Conservation (phyloP, 2,888 invertebrate genomes). For the Colostygia pectinataria region DNA sequence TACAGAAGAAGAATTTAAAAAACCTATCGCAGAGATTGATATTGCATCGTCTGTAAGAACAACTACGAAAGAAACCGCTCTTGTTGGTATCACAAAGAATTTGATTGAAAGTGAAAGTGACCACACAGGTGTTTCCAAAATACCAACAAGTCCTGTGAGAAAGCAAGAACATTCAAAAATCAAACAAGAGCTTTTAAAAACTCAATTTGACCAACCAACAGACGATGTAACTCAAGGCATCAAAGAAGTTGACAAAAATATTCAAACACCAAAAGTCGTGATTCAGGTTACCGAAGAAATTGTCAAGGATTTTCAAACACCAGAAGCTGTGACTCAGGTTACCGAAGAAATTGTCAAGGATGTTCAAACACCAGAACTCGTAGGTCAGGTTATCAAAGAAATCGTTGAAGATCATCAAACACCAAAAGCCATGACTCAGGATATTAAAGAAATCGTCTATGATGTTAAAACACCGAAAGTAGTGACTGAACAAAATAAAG, state of each 20-base stretch:
- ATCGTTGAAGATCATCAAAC: neutral
- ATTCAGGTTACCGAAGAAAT: neutral
- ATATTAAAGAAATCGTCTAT: neutral
- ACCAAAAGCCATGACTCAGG: neutral
- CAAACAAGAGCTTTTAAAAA: neutral
- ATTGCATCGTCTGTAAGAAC: neutral
- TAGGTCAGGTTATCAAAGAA: neutral
- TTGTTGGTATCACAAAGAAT: slow-evolving; percentile 43
- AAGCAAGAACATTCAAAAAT: slow-evolving; percentile 8
- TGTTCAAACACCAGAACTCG: neutral
- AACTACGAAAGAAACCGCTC: slow-evolving; percentile 31
- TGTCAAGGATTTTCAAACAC: neutral
- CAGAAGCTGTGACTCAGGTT: neutral
- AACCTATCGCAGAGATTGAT: slow-evolving; percentile 1
- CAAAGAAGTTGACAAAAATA: neutral
- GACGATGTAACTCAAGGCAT: neutral
- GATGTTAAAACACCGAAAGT: neutral
- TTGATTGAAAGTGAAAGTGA: slow-evolving; percentile 51
- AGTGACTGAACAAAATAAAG: neutral
- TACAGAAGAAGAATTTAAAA: neutral
- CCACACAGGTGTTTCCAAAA: slow-evolving; percentile 39
- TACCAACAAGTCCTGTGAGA: slow-evolving; percentile 23
- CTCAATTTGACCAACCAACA: neutral
- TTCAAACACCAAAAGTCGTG: neutral
- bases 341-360: neutral